Evolutionary conservation across 2,888 invertebrate species (phyloP), one percentile per base, ranked within the genome.

Genomic region (Helicoverpa assulta): DNA sequence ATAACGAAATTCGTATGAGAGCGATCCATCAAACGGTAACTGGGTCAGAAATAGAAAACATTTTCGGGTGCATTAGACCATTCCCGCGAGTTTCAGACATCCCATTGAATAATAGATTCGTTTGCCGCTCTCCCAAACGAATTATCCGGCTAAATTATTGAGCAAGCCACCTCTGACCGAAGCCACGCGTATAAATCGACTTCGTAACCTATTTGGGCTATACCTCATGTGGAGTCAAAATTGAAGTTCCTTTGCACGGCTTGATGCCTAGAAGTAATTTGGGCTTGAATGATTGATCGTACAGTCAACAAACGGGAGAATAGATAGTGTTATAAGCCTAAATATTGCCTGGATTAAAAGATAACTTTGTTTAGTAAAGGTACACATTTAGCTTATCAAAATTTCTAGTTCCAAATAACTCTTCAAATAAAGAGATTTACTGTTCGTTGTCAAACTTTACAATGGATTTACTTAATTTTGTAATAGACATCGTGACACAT

Each of bases 61-160:
- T 88, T 88, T 89, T 91, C 80, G 81, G 82, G 85, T 90, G 88
- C 88, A 90, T 91, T 90, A 91, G 87, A 76, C 83, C 81, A 83
- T 81, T 87, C 86, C 85, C 86, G 74, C 78, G 87, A 86, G 89
- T 88, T 89, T 90, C 87, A 86, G 88, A 88, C 87, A 87, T 81
- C 72, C 72, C 75, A 78, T 83, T 94, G 93, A 95, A 95, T 95
- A 94, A 94, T 94, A 91, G 85, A 95, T 94, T 82, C 74, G 68
- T 74, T 78, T 77, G 83, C 80, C 76, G 82, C 85, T 83, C 82
- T 85, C 87, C 85, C 83, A 84, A 82, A 91, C 91, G 92, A 93
- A 93, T 94, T 93, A 93, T 90, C 83, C 83, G 85, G 83, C 89
- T 94, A 93, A 94, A 94, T 94, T 94, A 94, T 94, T 93, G 90